Base-by-base conservation (phyloP, 2,113 vertebrate species). In the Alethe diademata region DNA sequence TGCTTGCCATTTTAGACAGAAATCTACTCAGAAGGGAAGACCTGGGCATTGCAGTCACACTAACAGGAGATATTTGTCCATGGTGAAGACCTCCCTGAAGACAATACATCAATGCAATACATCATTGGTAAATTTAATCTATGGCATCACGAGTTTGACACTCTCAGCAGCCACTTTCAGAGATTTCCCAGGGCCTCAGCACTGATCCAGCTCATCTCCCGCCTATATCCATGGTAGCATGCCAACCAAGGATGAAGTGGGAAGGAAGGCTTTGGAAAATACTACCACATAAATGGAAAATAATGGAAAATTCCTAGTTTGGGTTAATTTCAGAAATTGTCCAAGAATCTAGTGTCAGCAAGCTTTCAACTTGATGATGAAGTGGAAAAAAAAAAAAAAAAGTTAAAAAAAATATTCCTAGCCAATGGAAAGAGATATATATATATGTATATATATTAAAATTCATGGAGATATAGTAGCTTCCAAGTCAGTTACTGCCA, bases 241-340 rank as follows among this genome's bases (percentile, higher is more conserved):
- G 43, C 40, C 76, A 64, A 19, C 33, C 78, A 50, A 75, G 19
- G 54, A 35, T 60, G 3, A 84, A 71, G n/a, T n/a, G 19, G 29
- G 26, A 91, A 95, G 36, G 19, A 80, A 83, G 80, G 24, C 12
- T 80, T 86, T 80, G 53, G 43, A 91, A 94, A 95, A 86, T 29
- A n/a, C 12, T 36, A 45, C 12, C 47, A 36, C 2, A 25, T 12
- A 70, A 86, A 60, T 17, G 3, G 13, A 92, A 92, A 83, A 74
- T 4, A n/a, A 40, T 23, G 17, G 35, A 76, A 85, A 89, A 85
- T 74, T 79, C 36, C 38, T 48, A 75, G 18, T 8, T 62, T 58
- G 12, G 14, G 18, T 47, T 84, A 42, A 54, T 91, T 88, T 78
- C 48, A 81, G 43, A 89, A 88, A 19, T 15, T 62, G 9, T 33